Conservation (phyloP, 2,888 invertebrate species). For the Ichneumoninae sp. region DNA sequence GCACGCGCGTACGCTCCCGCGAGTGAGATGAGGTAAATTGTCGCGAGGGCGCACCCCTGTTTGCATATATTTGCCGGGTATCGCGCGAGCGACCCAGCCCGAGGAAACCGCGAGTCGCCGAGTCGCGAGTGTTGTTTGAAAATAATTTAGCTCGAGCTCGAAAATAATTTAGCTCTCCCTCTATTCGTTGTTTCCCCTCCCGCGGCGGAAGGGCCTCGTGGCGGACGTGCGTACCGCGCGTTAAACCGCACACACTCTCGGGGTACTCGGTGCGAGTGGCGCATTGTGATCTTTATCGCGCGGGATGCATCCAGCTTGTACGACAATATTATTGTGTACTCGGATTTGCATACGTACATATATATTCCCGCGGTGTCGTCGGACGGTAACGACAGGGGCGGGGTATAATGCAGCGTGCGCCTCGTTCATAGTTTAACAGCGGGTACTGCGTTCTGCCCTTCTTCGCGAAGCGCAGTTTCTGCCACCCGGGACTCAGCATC, state of each 20-base stretch:
- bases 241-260: neutral
- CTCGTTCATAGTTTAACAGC: conserved; percentile 65
- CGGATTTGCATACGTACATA: conserved; percentile 67
- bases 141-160: conserved; percentile 56
- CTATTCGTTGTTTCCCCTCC: conserved; percentile 6
- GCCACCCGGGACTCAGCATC: conserved; percentile 48
- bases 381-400: conserved; percentile 54
- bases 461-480: conserved; percentile 9
- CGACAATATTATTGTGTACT: conserved; percentile 69
- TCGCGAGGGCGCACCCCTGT: conserved; percentile 57
- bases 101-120: conserved; percentile 40
- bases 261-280: conserved; percentile 43
- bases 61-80: conserved; percentile 37
- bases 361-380: conserved; percentile 49
- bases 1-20: conserved; percentile 28
- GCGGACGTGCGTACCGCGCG: neutral
- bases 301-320: conserved; percentile 63
- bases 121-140: conserved; percentile 32
- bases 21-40: conserved; percentile 57
- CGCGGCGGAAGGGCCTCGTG: neutral
- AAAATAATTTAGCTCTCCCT: conserved; percentile 38
- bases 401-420: conserved; percentile 54
- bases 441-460: conserved; percentile 18
- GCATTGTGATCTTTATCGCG: conserved; percentile 67
- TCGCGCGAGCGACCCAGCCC: conserved; percentile 6